Evolutionary conservation across 2,797 vertebrate species (phyloP).

Genomic region (Gymnothorax javanicus): DNA sequence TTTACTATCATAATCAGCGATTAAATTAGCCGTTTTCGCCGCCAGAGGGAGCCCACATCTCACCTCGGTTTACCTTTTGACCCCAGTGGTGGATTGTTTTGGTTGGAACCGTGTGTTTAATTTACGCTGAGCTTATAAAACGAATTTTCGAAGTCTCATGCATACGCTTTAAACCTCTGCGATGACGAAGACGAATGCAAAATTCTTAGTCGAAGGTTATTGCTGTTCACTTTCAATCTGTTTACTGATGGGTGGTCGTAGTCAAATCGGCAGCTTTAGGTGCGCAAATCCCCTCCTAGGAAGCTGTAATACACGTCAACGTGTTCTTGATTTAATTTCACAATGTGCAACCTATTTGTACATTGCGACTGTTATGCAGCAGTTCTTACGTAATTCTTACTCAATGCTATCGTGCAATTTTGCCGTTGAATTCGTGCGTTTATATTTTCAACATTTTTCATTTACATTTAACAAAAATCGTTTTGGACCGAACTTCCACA

Average conservation of each 20-base stretch:
- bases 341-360: background rate
- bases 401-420: background rate
- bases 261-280: background rate
- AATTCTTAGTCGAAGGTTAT: background rate
- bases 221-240: background rate
- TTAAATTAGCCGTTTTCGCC: background rate
- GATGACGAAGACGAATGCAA: background rate
- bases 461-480: background rate
- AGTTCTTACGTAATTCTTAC: too few species aligned
- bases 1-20: background rate
- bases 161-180: slow-evolving; percentile 11
- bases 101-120: slow-evolving; percentile 13
- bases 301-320: background rate
- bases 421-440: background rate
- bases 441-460: background rate
- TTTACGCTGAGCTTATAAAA: slow-evolving; percentile 18
- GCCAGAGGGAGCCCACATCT: slow-evolving; percentile 14
- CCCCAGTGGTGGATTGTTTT: slow-evolving; percentile 23
- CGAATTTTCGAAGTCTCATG: slow-evolving; percentile 1
- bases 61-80: slow-evolving; percentile 29
- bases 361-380: too few species aligned
- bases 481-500: background rate
- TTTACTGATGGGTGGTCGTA: background rate
- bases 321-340: background rate
- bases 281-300: background rate